Evolutionary conservation across 2,888 invertebrate species (phyloP), one percentile per base, ranked within the genome.

Genomic region (Lithophane socia): DNA sequence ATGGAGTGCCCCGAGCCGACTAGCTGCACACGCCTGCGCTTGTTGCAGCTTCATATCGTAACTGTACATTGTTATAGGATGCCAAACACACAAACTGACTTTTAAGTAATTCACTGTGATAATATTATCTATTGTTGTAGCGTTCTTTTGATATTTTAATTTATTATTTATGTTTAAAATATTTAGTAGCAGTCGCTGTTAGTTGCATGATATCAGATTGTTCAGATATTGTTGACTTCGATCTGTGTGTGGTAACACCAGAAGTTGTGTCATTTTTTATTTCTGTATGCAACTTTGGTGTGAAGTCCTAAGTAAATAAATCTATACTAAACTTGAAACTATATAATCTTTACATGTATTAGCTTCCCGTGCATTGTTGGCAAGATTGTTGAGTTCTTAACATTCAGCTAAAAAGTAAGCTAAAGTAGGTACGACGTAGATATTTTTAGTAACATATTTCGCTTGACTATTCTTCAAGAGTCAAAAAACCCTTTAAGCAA

Each of bases 101-200:
- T 61, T 80, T 87, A 82, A 83, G 68, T 88, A 83, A 84, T 79
- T 91, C 91, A 90, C 92, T 92, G 91, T 92, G 92, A 92, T 92
- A 91, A 83, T 86, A 82, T 88, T 89, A 75, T 76, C 83, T 84
- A 75, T 86, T 89, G 79, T 80, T 89, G 76, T 83, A 85, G 71
- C 54, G 72, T 89, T 84, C 73, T 85, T 83, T 82, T 87, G 79
- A 82, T 85, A 86, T 79, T 83, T 75, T 83, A 75, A 83, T 86
- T 73, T 83, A 82, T 86, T 83, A 79, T 78, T 79, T 82, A 82
- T 83, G 73, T 80, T 80, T 61, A 47, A 49, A 73, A 71, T 81
- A 60, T 74, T 49, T 73, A 72, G 70, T 75, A 56, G 70, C 68
- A 74, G 58, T 68, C 60, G 47, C 63, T 37, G 69, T 60, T 73